phyloP scores from a whole-genome alignment of 2,888 invertebrate genomes.

The Ellobium chinense region DNA sequence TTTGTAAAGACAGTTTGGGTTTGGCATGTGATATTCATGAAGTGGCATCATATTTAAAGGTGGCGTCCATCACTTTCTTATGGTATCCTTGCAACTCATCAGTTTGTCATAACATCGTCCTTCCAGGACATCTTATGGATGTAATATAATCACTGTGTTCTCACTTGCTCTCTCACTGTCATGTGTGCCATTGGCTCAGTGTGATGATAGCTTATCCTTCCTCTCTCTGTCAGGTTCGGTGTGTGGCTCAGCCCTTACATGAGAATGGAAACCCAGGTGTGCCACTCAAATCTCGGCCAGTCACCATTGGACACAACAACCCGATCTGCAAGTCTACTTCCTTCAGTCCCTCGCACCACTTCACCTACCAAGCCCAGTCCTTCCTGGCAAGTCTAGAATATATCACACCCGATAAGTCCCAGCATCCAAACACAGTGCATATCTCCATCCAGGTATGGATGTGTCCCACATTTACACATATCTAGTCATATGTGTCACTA shows the following conservation, averaged over 20 bases:
- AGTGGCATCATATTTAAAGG: no score
- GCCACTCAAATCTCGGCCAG: conserved; percentile 73
- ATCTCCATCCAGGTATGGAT: conserved; percentile 59
- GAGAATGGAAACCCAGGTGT: conserved; percentile 74
- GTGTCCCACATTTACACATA: no score
- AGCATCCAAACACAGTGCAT: conserved; percentile 78
- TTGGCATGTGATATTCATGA: no score
- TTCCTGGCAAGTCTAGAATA: conserved; percentile 77
- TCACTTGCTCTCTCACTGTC: no score
- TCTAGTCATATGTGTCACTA: no score
- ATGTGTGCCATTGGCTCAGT: no score
- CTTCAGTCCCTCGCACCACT: conserved; percentile 56
- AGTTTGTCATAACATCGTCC: no score
- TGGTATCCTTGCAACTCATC: neutral
- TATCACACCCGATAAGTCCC: conserved; percentile 58
- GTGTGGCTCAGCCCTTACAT: conserved; percentile 76
- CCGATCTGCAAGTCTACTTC: conserved; percentile 74
- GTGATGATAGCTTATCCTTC: neutral
- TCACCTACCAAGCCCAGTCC: conserved; percentile 76
- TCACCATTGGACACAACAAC: conserved; percentile 72
- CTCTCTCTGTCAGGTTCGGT: conserved; percentile 67
- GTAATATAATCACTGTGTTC: no score
- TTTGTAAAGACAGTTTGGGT: no score
- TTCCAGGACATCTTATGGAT: no score
- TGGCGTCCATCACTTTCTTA: neutral